Evolutionary conservation across 1,140 invertebrate species (phyloP).

Genomic region (Zaprionus ornatus): DNA sequence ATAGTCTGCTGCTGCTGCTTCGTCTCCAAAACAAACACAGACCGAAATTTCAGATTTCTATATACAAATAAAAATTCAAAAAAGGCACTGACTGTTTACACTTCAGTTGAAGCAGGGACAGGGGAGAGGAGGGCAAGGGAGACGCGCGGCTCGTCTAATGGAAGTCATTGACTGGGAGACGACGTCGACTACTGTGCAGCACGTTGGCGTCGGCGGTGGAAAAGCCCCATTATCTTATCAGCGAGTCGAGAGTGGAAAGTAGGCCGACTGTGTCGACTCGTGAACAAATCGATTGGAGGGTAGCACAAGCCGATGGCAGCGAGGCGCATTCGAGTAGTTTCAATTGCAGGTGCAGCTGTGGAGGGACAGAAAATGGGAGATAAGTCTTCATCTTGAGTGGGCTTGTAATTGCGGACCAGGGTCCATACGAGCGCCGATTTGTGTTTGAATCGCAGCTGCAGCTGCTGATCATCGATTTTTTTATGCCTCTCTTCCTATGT

Average conservation of each 20-base stretch:
- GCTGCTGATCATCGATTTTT: conserved; percentile 7
- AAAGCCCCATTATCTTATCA: conserved; percentile 79
- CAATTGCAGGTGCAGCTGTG: background rate
- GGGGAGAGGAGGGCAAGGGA: background rate
- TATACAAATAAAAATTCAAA: conserved; percentile 27
- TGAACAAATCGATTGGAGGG: conserved; percentile 63
- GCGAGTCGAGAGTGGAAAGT: conserved; percentile 59
- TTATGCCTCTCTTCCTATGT: background rate
- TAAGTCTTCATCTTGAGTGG: background rate
- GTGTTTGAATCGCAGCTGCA: conserved; percentile 7
- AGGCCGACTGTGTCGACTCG: conserved; percentile 48
- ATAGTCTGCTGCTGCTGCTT: background rate
- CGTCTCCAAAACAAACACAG: conserved; percentile 27
- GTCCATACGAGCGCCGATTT: background rate
- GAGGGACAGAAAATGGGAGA: background rate
- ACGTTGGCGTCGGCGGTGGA: conserved; percentile 45
- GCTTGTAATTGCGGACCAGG: background rate
- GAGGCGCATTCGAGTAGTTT: conserved; percentile 57
- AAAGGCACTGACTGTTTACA: conserved; percentile 41
- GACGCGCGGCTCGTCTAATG: background rate
- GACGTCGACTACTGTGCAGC: conserved; percentile 11
- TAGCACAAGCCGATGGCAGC: conserved; percentile 43
- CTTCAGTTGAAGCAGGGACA: background rate
- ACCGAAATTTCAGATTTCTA: conserved; percentile 11
- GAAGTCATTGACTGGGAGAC: conserved; percentile 46